Evolutionary conservation across 2,797 vertebrate species (phyloP).

Genomic region (Megaceryle alcyon): DNA sequence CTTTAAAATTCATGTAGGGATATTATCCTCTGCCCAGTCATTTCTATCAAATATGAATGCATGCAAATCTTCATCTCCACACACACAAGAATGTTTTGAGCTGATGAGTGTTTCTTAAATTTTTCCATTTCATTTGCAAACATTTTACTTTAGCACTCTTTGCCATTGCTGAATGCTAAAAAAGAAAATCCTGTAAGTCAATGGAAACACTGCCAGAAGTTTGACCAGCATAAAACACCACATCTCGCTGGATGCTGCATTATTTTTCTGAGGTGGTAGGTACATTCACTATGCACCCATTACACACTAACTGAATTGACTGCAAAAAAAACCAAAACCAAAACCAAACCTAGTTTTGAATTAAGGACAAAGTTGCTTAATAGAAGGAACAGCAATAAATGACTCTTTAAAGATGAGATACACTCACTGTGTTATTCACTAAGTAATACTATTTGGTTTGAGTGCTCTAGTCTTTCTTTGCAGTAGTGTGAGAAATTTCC

Average conservation of each 20-base stretch:
- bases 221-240: neutral
- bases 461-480: neutral
- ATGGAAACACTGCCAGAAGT: neutral
- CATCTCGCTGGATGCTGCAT: neutral
- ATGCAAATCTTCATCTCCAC: neutral
- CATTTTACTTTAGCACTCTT: neutral
- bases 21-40: neutral
- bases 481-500: neutral
- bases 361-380: neutral
- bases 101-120: neutral
- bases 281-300: neutral
- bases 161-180: neutral
- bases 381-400: neutral
- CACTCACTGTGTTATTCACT: neutral
- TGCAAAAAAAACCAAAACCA: neutral
- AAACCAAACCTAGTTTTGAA: neutral
- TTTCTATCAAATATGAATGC: neutral
- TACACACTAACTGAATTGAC: neutral
- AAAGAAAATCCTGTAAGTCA: neutral
- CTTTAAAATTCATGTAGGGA: neutral
- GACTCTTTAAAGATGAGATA: neutral
- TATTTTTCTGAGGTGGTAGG: neutral
- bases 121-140: slow-evolving; percentile 20
- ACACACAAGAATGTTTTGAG: neutral
- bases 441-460: neutral